Conservation (phyloP, 1,140 invertebrate species). For the Diorhabda elongata region DNA sequence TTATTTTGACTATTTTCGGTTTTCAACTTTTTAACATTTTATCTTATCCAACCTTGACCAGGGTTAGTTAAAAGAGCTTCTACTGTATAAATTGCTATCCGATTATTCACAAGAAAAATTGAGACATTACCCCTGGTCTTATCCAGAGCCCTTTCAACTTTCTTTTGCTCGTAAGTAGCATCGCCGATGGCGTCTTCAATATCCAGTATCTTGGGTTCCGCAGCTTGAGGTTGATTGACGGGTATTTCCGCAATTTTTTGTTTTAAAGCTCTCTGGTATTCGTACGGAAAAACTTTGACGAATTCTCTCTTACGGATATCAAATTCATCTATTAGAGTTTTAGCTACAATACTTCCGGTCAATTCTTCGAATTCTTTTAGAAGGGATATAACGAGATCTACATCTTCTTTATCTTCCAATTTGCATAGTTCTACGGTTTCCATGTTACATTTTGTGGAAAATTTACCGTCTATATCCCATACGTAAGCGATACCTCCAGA, state of each 20-base stretch:
- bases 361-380: slow-evolving; percentile 84
- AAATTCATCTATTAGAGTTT: slow-evolving; percentile 78
- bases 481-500: slow-evolving; percentile 87
- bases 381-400: slow-evolving; percentile 72
- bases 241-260: slow-evolving; percentile 62
- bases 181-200: slow-evolving; percentile 86
- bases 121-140: slow-evolving; percentile 86
- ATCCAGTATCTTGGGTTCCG: slow-evolving; percentile 62
- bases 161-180: slow-evolving; percentile 69
- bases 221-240: slow-evolving; percentile 40
- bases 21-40: too few relatives aligned
- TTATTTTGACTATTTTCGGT: too few relatives aligned
- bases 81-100: too few relatives aligned
- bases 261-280: slow-evolving; percentile 88
- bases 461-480: slow-evolving; percentile 83
- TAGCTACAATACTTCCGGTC: slow-evolving; percentile 85
- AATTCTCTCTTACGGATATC: slow-evolving; percentile 74
- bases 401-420: slow-evolving; percentile 74
- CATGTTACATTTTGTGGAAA: slow-evolving; percentile 82
- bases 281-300: slow-evolving; percentile 96
- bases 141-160: slow-evolving; percentile 77
- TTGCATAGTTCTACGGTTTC: slow-evolving; percentile 88
- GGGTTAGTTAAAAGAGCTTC: too few relatives aligned
- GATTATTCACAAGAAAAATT: slow-evolving; percentile 46
- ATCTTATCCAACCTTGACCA: too few relatives aligned